Conservation (phyloP, 2,888 invertebrate species). For the Byasa hedistus region DNA sequence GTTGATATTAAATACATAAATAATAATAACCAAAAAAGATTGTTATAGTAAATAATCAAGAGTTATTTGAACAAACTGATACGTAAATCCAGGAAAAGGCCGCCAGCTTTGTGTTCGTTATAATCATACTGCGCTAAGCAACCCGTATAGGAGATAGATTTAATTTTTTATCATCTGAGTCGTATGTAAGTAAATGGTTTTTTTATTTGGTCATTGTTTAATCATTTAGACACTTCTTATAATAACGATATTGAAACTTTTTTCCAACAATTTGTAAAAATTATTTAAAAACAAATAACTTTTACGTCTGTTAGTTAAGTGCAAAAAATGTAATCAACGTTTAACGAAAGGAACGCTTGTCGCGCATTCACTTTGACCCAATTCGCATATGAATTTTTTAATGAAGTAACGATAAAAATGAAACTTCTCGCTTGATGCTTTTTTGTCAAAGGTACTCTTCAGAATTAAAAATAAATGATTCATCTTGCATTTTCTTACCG, state of each 20-base stretch:
- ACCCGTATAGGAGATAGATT: no score
- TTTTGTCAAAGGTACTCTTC: neutral
- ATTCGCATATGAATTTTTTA: neutral
- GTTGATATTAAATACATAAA: no score
- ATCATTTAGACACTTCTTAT: no score
- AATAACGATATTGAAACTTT: neutral
- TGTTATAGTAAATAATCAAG: no score
- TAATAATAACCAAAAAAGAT: no score
- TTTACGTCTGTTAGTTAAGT: neutral
- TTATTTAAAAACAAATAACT: neutral
- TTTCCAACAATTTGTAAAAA: neutral
- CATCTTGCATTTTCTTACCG: neutral
- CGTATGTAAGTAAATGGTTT: no score
- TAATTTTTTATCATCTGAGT: no score
- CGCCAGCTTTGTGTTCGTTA: no score
- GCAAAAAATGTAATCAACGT: neutral
- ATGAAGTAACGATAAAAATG: neutral
- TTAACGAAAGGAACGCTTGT: neutral
- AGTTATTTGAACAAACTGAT: no score
- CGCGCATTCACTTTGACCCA: neutral
- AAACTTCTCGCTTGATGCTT: neutral
- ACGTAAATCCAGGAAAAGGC: no score
- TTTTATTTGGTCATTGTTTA: no score
- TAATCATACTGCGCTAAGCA: no score
- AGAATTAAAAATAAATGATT: neutral